Evolutionary conservation across 2,113 vertebrate genomes (phyloP), one percentile per base, ranked within the genome.

Genomic region (Cyrtonyx montezumae): DNA sequence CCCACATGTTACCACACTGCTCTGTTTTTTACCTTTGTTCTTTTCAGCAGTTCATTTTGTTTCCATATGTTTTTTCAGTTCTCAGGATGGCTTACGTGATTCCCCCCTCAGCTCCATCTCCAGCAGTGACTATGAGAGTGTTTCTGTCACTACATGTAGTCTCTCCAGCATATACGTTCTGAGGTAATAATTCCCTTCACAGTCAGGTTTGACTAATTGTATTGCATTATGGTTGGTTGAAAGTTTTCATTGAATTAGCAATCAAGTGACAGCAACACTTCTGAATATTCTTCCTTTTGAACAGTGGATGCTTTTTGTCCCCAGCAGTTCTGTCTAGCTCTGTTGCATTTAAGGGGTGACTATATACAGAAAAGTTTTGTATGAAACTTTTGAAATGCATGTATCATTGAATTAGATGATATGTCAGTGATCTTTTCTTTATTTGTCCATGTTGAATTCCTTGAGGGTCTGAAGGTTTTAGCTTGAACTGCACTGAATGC

Each of bases 131-230:
- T 98, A 98, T 98, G 98, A 98, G 88, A 98, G 98, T 98, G 98
- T 98, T 96, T 99, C 98, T 96, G 98, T 99, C 97, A 99, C 98
- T 97, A 98, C 98, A 95, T 99, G 98, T 98, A 99, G 98, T 98
- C 98, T 99, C 94, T 98, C 98, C 84, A 98, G 98, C 97, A 95
- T 98, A 86, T 98, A 98, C 93, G 97, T 98, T 86, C 98, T 98
- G 97, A 99, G 98, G 98, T 99, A 99, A 99, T 96, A 85, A 90
- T 83, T 88, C 81, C 22, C 87, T 91, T 92, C 11, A 0, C 93
- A 90, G 96, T 90, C 95, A 95, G 79, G 95, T 95, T 91, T 88
- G 94, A 88, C 93, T 0, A 84, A 92, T 76, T 92, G 25, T 91
- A 53, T 55, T 92, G 91, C 49, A 63, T 96, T 63, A 48, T 84